These are phyloP conservation scores for Scytalopus superciliaris DNA, from an alignment of 2,113 vertebrate species.

Conservation along the genomic window DNA sequence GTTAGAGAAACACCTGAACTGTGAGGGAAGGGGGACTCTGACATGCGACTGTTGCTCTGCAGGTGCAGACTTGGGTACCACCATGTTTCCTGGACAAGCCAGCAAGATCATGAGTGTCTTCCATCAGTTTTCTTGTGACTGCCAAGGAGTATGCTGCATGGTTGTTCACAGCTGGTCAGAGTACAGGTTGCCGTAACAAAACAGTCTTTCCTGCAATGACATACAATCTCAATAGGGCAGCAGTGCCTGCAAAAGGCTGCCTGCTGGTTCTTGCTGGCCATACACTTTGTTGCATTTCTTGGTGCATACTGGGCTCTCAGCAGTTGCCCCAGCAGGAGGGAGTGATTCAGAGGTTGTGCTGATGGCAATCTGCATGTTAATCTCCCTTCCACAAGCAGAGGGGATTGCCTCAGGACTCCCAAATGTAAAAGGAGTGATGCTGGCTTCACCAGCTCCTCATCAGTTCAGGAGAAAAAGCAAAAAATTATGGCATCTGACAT, in stretches of 20 bases:
- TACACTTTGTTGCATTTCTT: rapidly evolving
- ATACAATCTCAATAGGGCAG: rapidly evolving
- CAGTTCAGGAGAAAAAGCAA: rapidly evolving
- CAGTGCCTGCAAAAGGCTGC: neutral
- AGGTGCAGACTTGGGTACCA: neutral
- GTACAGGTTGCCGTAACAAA: neutral
- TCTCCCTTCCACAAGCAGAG: rapidly evolving
- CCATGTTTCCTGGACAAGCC: neutral
- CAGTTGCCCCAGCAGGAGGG: neutral
- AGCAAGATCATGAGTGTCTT: neutral
- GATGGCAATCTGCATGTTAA: rapidly evolving
- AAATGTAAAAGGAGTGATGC: rapidly evolving
- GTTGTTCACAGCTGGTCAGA: neutral
- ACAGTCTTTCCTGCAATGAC: neutral
- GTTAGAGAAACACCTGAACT: neutral
- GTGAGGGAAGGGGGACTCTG: neutral
- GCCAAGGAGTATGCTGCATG: neutral
- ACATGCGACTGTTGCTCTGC: rapidly evolving
- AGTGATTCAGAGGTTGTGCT: neutral
- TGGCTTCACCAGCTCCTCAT: neutral
- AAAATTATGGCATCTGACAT: neutral
- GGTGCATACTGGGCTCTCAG: neutral
- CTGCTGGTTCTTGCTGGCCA: neutral
- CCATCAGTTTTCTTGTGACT: neutral
- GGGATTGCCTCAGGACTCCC: neutral